Evolutionary conservation across 2,113 vertebrate species (phyloP), one percentile per base, ranked within the genome.

Genomic region (Dasyurus viverrinus): DNA sequence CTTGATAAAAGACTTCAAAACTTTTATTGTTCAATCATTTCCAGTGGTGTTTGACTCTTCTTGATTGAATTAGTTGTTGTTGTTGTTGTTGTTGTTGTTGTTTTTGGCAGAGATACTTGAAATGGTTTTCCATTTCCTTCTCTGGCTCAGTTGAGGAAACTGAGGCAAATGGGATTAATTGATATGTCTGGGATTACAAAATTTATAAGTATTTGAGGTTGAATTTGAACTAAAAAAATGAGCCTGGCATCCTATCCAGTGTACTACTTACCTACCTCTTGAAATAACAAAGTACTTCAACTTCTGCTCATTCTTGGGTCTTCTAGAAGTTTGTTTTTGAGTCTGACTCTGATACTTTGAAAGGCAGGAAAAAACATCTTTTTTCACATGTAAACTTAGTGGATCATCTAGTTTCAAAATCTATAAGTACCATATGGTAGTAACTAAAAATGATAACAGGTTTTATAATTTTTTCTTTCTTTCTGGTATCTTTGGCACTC

Each of bases 281-380:
- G 68, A 42, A 84, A 76, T 53, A 68, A 12, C 16, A 84, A 91
- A 84, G 92, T 27, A 50, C 11, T 26, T n/a, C 14, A 47, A 90
- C 57, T 92, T 93, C 94, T 92, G 10, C 11, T 92, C 94, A 89
- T 16, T 10, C 42, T 54, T 6, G 55, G 36, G 91, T 94, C 53
- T 89, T 48, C 36, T 4, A 46, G 0, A 89, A 57, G 90, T 92
- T 19, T 57, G 7, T 52, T 92, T 90, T 26, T 92, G 91, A 52
- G n/a, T 14, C 53, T n/a, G 10, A 68, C 55, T 91, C 12, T 68
- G 48, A 53, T 89, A 0, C 24, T 96, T 91, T 25, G 30, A 48
- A 8, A 60, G 23, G 3, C 90, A 54, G 23, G 92, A 92, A 26
- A 93, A 57, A 93, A 94, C 5, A 14, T 4, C 30, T 89, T 84